Base-by-base conservation (phyloP, 2,888 invertebrate genomes). In the Allygus modestus region DNA sequence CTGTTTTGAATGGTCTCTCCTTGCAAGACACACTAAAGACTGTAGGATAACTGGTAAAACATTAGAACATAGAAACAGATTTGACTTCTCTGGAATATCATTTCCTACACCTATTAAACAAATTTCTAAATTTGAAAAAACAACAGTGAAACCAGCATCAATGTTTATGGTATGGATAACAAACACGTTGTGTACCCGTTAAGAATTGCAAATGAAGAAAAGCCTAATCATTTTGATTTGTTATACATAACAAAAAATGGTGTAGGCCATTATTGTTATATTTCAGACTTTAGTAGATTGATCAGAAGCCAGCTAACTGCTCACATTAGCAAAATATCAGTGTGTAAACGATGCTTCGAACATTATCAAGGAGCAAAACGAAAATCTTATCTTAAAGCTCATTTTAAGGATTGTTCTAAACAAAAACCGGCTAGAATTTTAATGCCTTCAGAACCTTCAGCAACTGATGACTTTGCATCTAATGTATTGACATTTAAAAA, bases 41-140 rank as follows among this genome's bases (percentile, higher is more conserved):
- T 51, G 28, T 51, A 46, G 31, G 28, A 51, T 79, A 79, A n/a
- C 79, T 23, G 23, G 46, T n/a, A 51, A 26, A 51, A 43, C 31
- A 26, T 26, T 26, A 51, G 46, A 28, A 26, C 31, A 26, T 23
- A 43, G 54, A 79, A 43, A 43, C 23, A 31, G 46, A n/a, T 79
- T 79, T 23, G 31, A 51, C 11, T 46, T 46, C 12, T 46, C 46
- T 9, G 46, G 79, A 26, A 51, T 79, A 5, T 79, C 51, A 12
- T 79, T 79, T 54, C 79, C 79, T 28, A 79, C 79, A 79, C 23
- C 79, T 23, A 46, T 79, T 9, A 79, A 79, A 51, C 20, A 79
- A 51, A 79, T 79, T 12, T 43, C n/a, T 23, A 31, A 51, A 43
- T 79, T 79, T 51, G 79, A 79, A 79, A 79, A 31, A 26, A 51